Evolutionary conservation across 23 tunicate species (phyloP).

Genomic region (Botrylloides violaceus): DNA sequence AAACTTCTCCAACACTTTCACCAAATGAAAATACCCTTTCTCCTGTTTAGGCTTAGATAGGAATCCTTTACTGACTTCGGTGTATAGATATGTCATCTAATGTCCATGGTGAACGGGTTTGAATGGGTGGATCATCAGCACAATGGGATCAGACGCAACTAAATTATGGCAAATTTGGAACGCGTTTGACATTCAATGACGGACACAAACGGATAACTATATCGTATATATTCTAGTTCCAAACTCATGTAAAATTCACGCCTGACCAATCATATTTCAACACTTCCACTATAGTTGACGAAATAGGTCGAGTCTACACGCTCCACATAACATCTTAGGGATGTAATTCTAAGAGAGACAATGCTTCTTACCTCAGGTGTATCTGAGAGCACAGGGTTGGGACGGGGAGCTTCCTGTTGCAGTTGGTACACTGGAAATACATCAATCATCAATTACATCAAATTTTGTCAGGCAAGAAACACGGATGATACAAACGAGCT

Average conservation of each 20-base stretch:
- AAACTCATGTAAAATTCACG: not conserved
- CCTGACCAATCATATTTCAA: not conserved
- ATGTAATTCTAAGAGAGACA: not conserved
- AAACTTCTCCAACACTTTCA: too few species aligned
- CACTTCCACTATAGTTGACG: not conserved
- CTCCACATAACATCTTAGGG: not conserved
- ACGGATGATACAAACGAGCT: not conserved
- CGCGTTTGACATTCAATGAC: too few species aligned
- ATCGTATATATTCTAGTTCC: not conserved
- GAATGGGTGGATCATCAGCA: too few species aligned
- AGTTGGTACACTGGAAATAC: constrained; percentile 33
- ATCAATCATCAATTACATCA: constrained; percentile 3
- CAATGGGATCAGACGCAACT: too few species aligned
- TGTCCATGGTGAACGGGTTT: too few species aligned
- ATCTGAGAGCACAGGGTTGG: constrained; percentile 37
- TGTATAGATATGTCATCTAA: too few species aligned
- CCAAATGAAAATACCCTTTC: too few species aligned
- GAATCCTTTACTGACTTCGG: too few species aligned
- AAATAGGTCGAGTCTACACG: not conserved
- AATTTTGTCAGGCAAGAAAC: not conserved
- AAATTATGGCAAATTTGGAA: too few species aligned
- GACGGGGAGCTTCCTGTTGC: constrained; percentile 55
- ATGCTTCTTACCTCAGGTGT: constrained; percentile 21
- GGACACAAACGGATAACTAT: too few species aligned
- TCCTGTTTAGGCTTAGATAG: too few species aligned